Conservation (phyloP, 2,888 invertebrate species). For the Eristalinus aeneus region DNA sequence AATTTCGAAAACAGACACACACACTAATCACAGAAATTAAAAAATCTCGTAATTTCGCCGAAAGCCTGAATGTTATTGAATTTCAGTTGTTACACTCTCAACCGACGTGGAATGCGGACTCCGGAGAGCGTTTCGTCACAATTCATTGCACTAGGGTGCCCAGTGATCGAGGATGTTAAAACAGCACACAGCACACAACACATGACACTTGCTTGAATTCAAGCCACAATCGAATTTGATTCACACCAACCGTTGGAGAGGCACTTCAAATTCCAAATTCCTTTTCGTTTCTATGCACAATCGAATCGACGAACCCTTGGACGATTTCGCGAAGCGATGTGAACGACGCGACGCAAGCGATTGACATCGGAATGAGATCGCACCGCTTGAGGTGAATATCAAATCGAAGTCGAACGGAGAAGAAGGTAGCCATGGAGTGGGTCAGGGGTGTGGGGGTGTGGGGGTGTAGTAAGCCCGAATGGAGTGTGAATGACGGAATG, state of each 20-base stretch:
- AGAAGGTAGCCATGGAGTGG: not conserved
- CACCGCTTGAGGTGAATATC: constrained; percentile 59
- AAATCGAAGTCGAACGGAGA: constrained; percentile 40
- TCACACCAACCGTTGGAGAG: not conserved
- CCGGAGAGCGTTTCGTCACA: constrained; percentile 7
- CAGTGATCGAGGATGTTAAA: not conserved
- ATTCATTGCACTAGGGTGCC: not conserved
- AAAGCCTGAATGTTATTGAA: not conserved
- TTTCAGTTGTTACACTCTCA: constrained; percentile 29
- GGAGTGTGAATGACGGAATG: constrained; percentile 63
- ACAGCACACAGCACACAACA: not conserved
- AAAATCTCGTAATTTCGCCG: constrained; percentile 18
- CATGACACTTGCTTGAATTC: not conserved
- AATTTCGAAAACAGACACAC: not conserved
- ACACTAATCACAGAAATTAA: not conserved
- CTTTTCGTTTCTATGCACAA: not conserved
- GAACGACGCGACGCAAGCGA: constrained; percentile 59
- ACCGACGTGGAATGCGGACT: not conserved
- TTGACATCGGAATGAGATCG: constrained; percentile 67
- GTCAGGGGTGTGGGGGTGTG: constrained; percentile 54
- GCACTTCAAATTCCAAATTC: not conserved
- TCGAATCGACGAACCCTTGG: not conserved
- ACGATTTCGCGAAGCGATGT: constrained; percentile 30
- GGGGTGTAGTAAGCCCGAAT: constrained; percentile 42
- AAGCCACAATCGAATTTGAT: not conserved